Evolutionary conservation across 1,140 invertebrate species (phyloP).

Genomic region (Acromyrmex charruanus): DNA sequence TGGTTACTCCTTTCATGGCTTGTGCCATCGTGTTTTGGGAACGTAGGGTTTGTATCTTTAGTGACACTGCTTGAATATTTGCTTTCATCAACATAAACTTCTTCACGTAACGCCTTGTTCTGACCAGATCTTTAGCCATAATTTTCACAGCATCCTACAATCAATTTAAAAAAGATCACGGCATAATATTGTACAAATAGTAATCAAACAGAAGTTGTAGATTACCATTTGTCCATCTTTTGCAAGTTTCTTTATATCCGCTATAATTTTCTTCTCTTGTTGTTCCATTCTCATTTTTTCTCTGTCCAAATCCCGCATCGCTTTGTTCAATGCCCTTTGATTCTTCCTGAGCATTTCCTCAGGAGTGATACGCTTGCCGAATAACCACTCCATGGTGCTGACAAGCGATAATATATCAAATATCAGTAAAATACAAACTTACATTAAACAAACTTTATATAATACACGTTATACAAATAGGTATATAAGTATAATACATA

Average conservation of each 20-base stretch:
- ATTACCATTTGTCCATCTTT: slow-evolving; percentile 99
- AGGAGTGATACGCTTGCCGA: slow-evolving; percentile 98
- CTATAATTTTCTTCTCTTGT: slow-evolving; percentile 99
- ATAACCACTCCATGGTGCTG: slow-evolving; percentile 96
- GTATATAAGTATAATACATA: not conserved
- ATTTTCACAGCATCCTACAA: slow-evolving; percentile 99
- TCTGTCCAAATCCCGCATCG: slow-evolving; percentile 98
- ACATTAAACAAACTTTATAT: too few relatives aligned
- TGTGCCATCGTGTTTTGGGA: slow-evolving; percentile 99
- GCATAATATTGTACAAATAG: slow-evolving; percentile 19
- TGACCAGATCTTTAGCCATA: slow-evolving; percentile 99
- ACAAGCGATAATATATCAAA: not conserved
- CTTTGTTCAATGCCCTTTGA: slow-evolving; percentile 99
- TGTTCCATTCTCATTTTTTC: slow-evolving; percentile 98
- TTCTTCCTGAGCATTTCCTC: slow-evolving; percentile 99
- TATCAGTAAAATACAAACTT: not conserved
- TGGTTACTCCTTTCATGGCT: slow-evolving; percentile 99
- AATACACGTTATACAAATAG: not conserved
- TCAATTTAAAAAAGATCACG: slow-evolving; percentile 8
- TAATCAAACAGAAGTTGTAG: not conserved
- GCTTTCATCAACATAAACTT: slow-evolving; percentile 99
- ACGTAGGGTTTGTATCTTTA: slow-evolving; percentile 99
- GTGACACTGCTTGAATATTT: slow-evolving; percentile 99
- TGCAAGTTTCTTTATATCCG: slow-evolving; percentile 99
- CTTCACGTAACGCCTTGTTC: slow-evolving; percentile 97